These are phyloP conservation scores for Spodoptera exigua DNA, from an alignment of 2,888 invertebrate species.

Conservation along the genomic window DNA sequence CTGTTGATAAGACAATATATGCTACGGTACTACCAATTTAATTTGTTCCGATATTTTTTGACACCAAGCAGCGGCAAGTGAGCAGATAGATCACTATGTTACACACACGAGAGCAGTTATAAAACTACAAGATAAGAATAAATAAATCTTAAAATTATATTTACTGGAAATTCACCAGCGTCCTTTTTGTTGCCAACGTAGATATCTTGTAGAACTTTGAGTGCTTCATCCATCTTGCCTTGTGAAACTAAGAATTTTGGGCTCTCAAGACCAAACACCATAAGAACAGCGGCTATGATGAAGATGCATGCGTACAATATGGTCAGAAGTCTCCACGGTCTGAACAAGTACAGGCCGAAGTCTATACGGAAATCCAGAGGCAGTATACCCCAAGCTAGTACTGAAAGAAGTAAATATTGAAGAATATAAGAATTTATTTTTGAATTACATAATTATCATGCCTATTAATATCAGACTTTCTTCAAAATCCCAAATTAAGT, in stretches of 20 bases:
- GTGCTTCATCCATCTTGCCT: conserved; percentile 90
- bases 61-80: no score
- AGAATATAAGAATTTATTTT: no score
- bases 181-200: conserved; percentile 84
- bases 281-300: conserved; percentile 87
- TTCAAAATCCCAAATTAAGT: no score
- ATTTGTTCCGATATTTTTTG: no score
- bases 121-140: no score
- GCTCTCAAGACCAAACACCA: conserved; percentile 92
- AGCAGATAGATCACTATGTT: no score
- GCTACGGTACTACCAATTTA: no score
- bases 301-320: conserved; percentile 90
- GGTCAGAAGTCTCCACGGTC: conserved; percentile 93
- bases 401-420: conserved; percentile 71
- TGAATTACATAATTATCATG: no score
- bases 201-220: conserved; percentile 90
- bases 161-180: conserved; percentile 85
- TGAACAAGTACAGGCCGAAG: conserved; percentile 87
- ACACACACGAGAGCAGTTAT: no score
- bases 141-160: conserved; percentile 41
- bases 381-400: conserved; percentile 91
- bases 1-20: no score
- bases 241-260: conserved; percentile 93
- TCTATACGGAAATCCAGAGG: conserved; percentile 86
- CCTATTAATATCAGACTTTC: no score